phyloP scores from a whole-genome alignment of 1,140 invertebrate species.

The Caenorhabditis remanei region DNA sequence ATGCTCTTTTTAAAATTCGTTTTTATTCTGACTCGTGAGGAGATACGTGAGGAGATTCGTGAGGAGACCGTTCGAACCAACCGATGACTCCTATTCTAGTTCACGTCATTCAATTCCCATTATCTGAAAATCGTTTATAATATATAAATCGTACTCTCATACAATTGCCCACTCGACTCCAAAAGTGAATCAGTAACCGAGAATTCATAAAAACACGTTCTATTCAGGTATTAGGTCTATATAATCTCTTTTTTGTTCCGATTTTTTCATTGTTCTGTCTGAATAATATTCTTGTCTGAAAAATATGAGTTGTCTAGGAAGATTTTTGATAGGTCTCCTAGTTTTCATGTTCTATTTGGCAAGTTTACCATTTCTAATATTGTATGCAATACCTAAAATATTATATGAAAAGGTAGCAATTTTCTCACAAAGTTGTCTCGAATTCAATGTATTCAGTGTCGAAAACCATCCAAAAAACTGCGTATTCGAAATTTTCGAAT shows the following conservation, averaged over 20 bases:
- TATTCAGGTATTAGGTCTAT: background rate
- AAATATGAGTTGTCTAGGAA: constrained; percentile 18
- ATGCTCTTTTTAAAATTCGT: no score
- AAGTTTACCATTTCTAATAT: background rate
- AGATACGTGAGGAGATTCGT: no score
- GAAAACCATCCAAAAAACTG: constrained; percentile 27
- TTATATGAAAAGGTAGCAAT: background rate
- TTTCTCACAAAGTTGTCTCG: background rate
- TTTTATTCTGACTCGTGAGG: no score
- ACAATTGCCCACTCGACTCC: constrained; percentile 39
- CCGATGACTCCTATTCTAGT: no score
- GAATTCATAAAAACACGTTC: background rate
- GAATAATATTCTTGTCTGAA: background rate
- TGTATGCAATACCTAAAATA: constrained; percentile 1
- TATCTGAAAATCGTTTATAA: no score
- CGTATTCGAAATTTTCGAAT: background rate
- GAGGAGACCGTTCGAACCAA: no score
- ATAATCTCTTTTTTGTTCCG: background rate
- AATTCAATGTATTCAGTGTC: background rate
- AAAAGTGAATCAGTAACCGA: background rate
- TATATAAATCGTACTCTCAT: background rate
- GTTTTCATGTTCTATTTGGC: constrained; percentile 19
- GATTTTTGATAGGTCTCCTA: background rate
- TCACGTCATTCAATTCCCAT: no score
- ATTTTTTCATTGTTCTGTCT: background rate